Conservation (phyloP, 2,888 invertebrate genomes). For the Tetranychus truncatus region DNA sequence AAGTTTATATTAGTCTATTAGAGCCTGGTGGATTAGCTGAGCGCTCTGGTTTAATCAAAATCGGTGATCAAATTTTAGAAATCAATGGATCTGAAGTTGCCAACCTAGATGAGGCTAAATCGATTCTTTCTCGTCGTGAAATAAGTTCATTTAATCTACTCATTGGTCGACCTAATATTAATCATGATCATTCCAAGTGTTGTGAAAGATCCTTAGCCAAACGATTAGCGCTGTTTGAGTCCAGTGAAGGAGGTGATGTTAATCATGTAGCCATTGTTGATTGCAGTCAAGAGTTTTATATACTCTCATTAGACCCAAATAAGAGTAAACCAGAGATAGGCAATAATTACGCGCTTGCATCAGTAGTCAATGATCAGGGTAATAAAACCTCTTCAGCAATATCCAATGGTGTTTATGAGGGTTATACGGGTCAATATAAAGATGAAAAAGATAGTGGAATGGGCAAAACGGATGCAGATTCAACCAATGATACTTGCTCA, state of each 20-base stretch:
- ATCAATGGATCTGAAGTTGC: slow-evolving; percentile 9
- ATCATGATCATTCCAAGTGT: slow-evolving; percentile 12
- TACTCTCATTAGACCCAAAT: neutral
- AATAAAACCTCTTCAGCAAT: neutral
- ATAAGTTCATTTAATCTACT: slow-evolving; percentile 2
- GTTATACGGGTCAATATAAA: neutral
- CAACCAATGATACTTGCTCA: slow-evolving; percentile 11
- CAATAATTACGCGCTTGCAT: neutral
- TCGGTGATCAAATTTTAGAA: slow-evolving; percentile 10
- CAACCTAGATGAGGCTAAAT: slow-evolving; percentile 3
- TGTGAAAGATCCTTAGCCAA: neutral
- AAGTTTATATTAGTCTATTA: slow-evolving; percentile 6
- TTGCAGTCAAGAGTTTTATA: slow-evolving; percentile 9
- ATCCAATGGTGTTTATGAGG: neutral
- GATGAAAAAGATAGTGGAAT: slow-evolving; percentile 12
- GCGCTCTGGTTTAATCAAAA: neutral
- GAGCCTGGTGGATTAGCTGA: slow-evolving; percentile 5
- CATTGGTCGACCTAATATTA: neutral
- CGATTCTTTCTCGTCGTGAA: neutral
- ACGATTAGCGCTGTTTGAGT: slow-evolving; percentile 1
- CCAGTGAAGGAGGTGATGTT: neutral
- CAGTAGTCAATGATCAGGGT: neutral
- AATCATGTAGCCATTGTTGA: slow-evolving; percentile 8
- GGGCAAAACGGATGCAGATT: slow-evolving; percentile 12
- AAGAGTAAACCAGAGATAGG: neutral